Base-by-base conservation (phyloP, 2,113 vertebrate species). In the Psilopsiagon aurifrons region DNA sequence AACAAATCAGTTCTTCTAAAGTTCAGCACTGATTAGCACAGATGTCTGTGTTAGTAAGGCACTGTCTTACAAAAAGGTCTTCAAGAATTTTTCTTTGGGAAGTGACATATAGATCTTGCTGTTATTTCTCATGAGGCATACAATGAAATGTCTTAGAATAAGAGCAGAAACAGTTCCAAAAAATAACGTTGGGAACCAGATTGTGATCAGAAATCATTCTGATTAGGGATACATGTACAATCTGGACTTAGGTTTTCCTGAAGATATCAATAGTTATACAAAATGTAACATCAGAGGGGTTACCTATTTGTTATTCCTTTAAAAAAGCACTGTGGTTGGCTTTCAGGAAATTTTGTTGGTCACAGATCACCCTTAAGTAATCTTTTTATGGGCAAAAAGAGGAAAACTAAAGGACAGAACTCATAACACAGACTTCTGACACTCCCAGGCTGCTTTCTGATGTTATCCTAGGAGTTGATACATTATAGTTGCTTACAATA, bases 21-120 rank as follows among this genome's bases (percentile, higher is more conserved):
- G 73, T 44, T 94, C 82, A 80, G 60, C 44, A 5, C 83, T 79
- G 93, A 63, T 86, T 37, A 95, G 90, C 90, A 91, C 62, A 92
- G 76, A 73, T 63, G 55, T 44, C 87, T 81, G 8, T 25, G 79
- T 8, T 55, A 16, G 87, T 73, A 35, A 64, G 92, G 37, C 51
- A 4, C 74, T 70, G 37, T 54, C 88, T 73, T 83, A 62, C 88
- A 64, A 33, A 81, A 68, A 52, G 15, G 4, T 35, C 73, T 70
- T 33, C 27, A 15, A 7, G 55, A 77, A 13, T 5, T 92, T 55
- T 31, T 81, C 44, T 54, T 74, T 37, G 31, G 35, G 13, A 62
- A 75, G 20, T 9, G 66, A 59, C 51, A 74, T 52, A 14, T 3
- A 55, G 64, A 57, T n/a, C 46, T 60, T 13, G 57, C 60, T 87